phyloP scores from a whole-genome alignment of 2,888 invertebrate genomes.

The Diaprepes abbreviatus region DNA sequence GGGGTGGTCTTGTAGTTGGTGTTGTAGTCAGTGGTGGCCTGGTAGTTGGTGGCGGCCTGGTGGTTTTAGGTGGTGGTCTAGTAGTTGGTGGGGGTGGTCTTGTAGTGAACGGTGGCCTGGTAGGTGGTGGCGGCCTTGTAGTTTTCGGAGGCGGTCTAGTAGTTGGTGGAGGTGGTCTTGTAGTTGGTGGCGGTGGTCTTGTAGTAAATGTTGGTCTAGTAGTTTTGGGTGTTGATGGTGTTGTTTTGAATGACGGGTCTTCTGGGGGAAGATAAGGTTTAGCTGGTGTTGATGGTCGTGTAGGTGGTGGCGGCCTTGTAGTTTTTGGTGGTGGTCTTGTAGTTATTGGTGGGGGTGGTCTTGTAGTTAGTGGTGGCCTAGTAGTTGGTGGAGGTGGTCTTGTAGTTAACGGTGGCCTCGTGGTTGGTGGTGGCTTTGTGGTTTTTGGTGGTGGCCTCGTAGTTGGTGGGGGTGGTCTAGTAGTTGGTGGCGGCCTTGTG shows the following conservation, averaged over 20 bases:
- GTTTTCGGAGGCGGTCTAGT: not conserved
- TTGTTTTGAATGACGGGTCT: too few relatives aligned
- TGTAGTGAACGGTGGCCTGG: too few relatives aligned
- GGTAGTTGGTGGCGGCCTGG: too few relatives aligned
- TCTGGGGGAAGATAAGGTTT: not conserved
- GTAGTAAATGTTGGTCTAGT: not conserved
- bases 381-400: not conserved
- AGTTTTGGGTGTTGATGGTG: not conserved
- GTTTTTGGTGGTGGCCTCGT: not conserved
- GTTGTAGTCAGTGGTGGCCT: too few relatives aligned
- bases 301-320: not conserved
- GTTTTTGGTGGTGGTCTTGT: not conserved
- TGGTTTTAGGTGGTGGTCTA: too few relatives aligned
- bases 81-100: too few relatives aligned
- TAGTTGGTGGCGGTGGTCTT: too few relatives aligned
- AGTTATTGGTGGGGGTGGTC: not conserved
- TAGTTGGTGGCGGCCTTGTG: not conserved
- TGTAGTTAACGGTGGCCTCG: not conserved
- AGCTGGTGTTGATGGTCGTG: not conserved
- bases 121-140: not conserved
- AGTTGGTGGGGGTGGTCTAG: not conserved
- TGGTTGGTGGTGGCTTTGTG: not conserved
- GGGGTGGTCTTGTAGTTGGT: too few relatives aligned
- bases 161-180: not conserved
- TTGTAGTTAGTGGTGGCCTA: not conserved